Conservation (phyloP, 2,113 vertebrate genomes). For the Puntigrus tetrazona region DNA sequence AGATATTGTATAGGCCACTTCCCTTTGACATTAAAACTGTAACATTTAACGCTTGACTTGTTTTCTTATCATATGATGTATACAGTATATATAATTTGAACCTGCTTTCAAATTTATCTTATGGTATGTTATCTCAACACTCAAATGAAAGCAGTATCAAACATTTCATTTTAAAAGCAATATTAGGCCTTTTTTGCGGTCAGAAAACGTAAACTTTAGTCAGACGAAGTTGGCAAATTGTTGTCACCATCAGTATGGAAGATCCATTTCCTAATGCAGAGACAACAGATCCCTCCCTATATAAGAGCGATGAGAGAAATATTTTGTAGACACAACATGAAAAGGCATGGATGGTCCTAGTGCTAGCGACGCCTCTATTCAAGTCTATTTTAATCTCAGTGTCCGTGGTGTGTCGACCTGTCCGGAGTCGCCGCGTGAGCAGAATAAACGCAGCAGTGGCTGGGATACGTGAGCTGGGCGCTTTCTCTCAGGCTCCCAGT, state of each 20-base stretch:
- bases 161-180: too few relatives aligned
- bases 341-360: too few relatives aligned
- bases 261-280: conserved; percentile 58
- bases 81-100: too few relatives aligned
- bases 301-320: not conserved
- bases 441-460: conserved; percentile 89
- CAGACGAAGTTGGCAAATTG: conserved; percentile 49
- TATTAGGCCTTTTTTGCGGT: not conserved
- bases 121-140: too few relatives aligned
- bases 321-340: not conserved
- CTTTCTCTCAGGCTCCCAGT: conserved; percentile 78
- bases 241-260: conserved; percentile 58
- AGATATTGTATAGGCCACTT: too few relatives aligned
- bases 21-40: too few relatives aligned
- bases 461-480: conserved; percentile 86
- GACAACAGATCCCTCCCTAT: conserved; percentile 56
- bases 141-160: too few relatives aligned
- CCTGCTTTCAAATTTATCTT: too few relatives aligned
- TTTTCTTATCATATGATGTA: too few relatives aligned
- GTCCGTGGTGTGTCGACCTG: conserved; percentile 65
- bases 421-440: conserved; percentile 72
- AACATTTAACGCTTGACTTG: too few relatives aligned
- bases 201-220: not conserved
- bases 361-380: not conserved
- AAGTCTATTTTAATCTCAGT: not conserved